Conservation (phyloP, 2,888 invertebrate genomes). For the Harmothoe impar region DNA sequence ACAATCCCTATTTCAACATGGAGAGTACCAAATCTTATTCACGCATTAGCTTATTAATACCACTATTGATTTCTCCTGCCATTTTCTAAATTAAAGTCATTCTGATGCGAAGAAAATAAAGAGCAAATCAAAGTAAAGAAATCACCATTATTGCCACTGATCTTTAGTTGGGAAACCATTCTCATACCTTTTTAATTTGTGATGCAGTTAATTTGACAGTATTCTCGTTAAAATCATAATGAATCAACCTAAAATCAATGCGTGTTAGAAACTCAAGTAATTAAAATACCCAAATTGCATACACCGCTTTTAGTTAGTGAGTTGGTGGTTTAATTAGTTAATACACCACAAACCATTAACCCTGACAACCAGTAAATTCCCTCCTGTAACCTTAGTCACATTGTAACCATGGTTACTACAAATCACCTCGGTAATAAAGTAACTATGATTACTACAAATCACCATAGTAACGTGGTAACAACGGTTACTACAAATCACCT, state of each 20-base stretch:
- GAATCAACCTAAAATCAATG: slow-evolving; percentile 23
- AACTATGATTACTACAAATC: neutral
- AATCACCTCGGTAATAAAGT: slow-evolving; percentile 60
- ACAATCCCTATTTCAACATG: neutral
- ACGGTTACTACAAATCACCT: slow-evolving; percentile 46
- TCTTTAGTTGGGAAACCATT: slow-evolving; percentile 1
- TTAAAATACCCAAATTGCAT: neutral
- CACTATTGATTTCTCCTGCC: neutral
- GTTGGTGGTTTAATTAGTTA: neutral
- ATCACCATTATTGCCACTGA: neutral
- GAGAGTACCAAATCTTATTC: neutral
- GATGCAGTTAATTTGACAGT: neutral
- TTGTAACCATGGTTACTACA: slow-evolving; percentile 20
- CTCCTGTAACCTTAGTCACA: neutral
- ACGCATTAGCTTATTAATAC: neutral
- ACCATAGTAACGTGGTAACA: neutral
- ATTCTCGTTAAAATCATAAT: neutral
- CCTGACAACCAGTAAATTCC: neutral
- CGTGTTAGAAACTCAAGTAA: slow-evolving; percentile 3
- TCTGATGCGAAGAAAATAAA: neutral
- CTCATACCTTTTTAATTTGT: neutral
- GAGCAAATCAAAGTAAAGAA: neutral
- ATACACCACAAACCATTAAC: neutral
- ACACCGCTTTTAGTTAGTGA: neutral
- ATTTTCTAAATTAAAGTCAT: neutral